Evolutionary conservation across 2,113 vertebrate species (phyloP), one percentile per base, ranked within the genome.

Genomic region (Danio rerio): DNA sequence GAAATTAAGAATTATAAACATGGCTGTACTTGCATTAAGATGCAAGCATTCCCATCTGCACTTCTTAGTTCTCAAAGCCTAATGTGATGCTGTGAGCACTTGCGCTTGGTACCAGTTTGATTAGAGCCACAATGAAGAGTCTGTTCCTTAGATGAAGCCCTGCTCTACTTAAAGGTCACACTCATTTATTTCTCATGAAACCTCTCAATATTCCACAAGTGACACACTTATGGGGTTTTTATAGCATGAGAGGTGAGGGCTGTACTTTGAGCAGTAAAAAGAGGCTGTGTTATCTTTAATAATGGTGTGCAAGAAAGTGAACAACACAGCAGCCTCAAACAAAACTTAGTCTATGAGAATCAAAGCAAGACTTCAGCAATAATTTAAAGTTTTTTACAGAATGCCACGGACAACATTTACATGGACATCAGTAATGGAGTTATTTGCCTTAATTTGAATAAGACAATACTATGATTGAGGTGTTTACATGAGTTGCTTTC

Each of bases 71-170:
- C n/a, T 78, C 42, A 77, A 50, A 77, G 58, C 43, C 40, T 4
- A 52, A 21, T 68, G 72, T 77, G n/a, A 58, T 21, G 49, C 18
- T 40, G 62, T 58, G 43, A 76, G 68, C 50, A 56, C 72, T 69
- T 61, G 52, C 20, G 20, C 71, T 77, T 83, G 81, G 63, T 83
- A 83, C 72, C 73, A 65, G 56, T 83, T 70, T 77, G 74, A 69
- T 15, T 50, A 43, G 16, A 69, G 20, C 63, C 63, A 83, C 71
- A 82, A 75, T 66, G 49, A 65, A 77, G 43, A 49, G n/a, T 77
- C 72, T 83, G 81, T 83, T 77, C 42, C 43, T 56, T 5, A 78
- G 20, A 77, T 49, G 40, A 56, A 47, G 18, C 49, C 47, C 58
- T 9, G 62, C 9, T 69, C 11, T 83, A 78, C 42, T 72, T 52